Base-by-base conservation (phyloP, 2,888 invertebrate genomes). In the Abscondita cerata region DNA sequence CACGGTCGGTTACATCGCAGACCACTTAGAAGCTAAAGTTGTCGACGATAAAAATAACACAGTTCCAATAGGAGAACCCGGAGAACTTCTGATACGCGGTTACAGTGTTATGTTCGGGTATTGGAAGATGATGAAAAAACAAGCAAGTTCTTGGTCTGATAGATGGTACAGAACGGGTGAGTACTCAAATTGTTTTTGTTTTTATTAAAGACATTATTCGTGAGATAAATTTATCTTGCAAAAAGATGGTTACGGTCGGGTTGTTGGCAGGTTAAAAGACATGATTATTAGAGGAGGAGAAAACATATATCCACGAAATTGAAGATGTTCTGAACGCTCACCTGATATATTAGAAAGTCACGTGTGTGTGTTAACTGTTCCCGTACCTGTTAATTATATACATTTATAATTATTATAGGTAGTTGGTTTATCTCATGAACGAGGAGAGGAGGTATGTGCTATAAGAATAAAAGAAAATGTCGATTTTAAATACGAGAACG, bases 151-250 rank as follows among this genome's bases (percentile, higher is more conserved):
- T 93, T 1, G 84, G 85, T 73, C 82, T 13, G 89, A 90, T 62
- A 83, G 89, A 20, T 96, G 96, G 95, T 82, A 94, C 16, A 86
- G 84, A 72, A 92, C 94, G 94, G 95, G 87, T 91, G 81, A 72
- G 62, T n/a, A n/a, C n/a, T n/a, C n/a, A n/a, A n/a, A n/a, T n/a
- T n/a, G n/a, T n/a, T n/a, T n/a, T n/a, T n/a, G 87, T 91, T 81
- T 52, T 50, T 41, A n/a, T n/a, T n/a, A n/a, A n/a, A n/a, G n/a
- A n/a, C n/a, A n/a, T 44, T 13, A 40, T 25, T n/a, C 2, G 3
- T 77, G 91, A 0, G 93, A 94, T 77, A 84, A 87, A 64, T 90
- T 89, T 64, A 75, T 86, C 0, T 81, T 94, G 66, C 82, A 84
- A 38, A 83, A 86, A 70, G 84, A 89, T 64, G 92, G 93, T 0